phyloP scores from a whole-genome alignment of 2,888 invertebrate genomes.

The Willowsia nigromaculata region DNA sequence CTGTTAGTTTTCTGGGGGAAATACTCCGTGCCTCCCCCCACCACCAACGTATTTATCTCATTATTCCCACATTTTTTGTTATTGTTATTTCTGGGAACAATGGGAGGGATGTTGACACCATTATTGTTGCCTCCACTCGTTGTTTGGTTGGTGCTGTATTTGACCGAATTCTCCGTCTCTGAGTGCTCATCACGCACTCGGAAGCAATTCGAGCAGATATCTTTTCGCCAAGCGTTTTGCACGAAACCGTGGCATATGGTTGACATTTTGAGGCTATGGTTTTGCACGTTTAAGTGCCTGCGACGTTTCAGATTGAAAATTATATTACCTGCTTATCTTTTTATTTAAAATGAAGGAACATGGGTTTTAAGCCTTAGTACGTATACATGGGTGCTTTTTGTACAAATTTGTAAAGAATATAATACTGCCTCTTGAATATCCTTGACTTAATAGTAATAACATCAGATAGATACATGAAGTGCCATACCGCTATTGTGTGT shows the following conservation, averaged over 20 bases:
- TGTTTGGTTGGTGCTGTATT: slow-evolving; percentile 53
- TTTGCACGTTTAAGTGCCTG: not conserved
- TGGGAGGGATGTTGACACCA: slow-evolving; percentile 49
- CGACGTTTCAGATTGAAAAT: not conserved
- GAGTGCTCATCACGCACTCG: slow-evolving; percentile 79
- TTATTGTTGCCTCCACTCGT: slow-evolving; percentile 21
- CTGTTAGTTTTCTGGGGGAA: slow-evolving; percentile 42
- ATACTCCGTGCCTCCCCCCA: not conserved
- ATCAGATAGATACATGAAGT: not conserved
- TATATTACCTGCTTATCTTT: slow-evolving; percentile 18
- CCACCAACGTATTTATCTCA: slow-evolving; percentile 11
- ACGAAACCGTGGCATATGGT: slow-evolving; percentile 80
- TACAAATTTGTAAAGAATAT: not conserved
- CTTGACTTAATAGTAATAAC: slow-evolving; percentile 33
- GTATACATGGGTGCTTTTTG: slow-evolving; percentile 13
- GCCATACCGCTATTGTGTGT: too few relatives aligned
- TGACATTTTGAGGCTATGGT: slow-evolving; percentile 76
- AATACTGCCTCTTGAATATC: slow-evolving; percentile 57
- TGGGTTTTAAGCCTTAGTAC: slow-evolving; percentile 1
- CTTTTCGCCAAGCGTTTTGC: slow-evolving; percentile 80
- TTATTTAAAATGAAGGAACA: not conserved
- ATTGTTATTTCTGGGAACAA: slow-evolving; percentile 46
- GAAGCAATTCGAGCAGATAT: slow-evolving; percentile 80
- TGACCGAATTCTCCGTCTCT: slow-evolving; percentile 71
- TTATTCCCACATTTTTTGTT: slow-evolving; percentile 47